A percentile compares a stretch with the other conserved stretches of the same genome.
These are phyloP conservation scores for Acanthurus leucopareius DNA, from an alignment of 2,797 vertebrate species.

Conservation along the genomic window DNA sequence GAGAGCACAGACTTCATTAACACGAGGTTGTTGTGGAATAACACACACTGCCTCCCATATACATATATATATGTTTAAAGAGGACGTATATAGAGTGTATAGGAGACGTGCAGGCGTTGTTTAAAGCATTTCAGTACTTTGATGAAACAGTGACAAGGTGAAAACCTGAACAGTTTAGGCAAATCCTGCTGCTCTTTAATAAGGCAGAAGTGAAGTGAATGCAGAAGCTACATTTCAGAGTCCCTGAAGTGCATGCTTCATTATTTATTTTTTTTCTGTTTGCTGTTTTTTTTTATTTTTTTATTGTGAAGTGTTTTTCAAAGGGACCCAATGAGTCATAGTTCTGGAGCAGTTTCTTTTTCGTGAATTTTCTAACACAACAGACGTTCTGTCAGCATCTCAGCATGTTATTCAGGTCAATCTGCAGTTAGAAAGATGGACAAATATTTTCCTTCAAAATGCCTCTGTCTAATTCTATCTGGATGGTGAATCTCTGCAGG, in stretches of 20 bases:
- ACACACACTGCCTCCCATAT: not conserved
- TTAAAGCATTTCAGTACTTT: not conserved
- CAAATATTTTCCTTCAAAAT: constrained; percentile 35
- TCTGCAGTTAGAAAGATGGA: constrained; percentile 1
- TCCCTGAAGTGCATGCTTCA: not conserved
- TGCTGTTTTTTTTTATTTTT: not conserved
- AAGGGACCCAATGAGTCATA: constrained; percentile 42
- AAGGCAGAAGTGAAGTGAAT: not conserved
- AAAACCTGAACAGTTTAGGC: not conserved
- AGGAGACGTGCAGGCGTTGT: not conserved
- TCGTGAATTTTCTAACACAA: constrained; percentile 9
- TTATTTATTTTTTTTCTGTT: constrained; percentile 2
- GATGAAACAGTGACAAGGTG: not conserved
- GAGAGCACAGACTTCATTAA: no score
- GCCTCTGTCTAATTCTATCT: constrained; percentile 2
- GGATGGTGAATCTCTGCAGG: not conserved
- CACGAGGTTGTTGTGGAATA: no score
- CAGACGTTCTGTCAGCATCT: constrained; percentile 8
- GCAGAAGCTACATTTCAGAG: not conserved
- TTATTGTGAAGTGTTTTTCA: constrained; percentile 22
- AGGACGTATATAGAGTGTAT: not conserved
- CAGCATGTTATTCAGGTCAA: constrained; percentile 44
- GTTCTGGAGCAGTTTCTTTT: constrained; percentile 6
- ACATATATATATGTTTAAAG: not conserved
- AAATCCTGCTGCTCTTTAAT: not conserved